Conservation (phyloP, 2,797 vertebrate species). For the Pristis pectinata region DNA sequence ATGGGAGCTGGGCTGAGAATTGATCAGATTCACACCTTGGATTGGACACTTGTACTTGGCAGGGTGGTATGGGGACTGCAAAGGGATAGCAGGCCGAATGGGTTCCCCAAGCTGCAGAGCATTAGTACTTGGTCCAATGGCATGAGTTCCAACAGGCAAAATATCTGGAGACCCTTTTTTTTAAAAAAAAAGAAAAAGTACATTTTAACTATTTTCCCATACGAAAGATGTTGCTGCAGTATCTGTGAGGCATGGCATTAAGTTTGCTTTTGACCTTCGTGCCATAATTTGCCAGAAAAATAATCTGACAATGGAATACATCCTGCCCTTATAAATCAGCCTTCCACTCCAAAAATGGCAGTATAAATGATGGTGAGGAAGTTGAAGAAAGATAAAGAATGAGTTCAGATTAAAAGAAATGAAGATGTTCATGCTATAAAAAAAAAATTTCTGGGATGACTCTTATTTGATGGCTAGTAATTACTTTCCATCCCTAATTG, state of each 20-base stretch:
- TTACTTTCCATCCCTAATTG: too few species aligned
- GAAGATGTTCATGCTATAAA: too few species aligned
- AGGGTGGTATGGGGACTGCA: slow-evolving; percentile 74
- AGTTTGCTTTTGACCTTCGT: neutral
- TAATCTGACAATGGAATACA: neutral
- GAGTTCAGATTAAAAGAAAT: too few species aligned
- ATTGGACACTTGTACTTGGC: slow-evolving; percentile 42
- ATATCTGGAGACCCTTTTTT: neutral
- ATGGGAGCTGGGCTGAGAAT: neutral
- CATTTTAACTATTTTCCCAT: neutral
- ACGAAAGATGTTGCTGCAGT: neutral
- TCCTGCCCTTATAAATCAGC: too few species aligned
- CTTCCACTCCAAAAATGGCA: too few species aligned
- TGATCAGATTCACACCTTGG: neutral
- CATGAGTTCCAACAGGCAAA: neutral
- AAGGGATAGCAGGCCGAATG: slow-evolving; percentile 62
- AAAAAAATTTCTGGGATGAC: too few species aligned
- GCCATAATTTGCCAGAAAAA: neutral
- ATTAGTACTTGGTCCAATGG: slow-evolving; percentile 38
- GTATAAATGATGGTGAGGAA: too few species aligned
- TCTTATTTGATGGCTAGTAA: too few species aligned
- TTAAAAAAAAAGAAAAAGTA: neutral
- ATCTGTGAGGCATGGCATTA: slow-evolving; percentile 25
- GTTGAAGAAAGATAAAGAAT: too few species aligned
- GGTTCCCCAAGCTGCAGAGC: slow-evolving; percentile 58